Evolutionary conservation across 2,888 invertebrate species (phyloP).

Genomic region (Podabrus alpinus): DNA sequence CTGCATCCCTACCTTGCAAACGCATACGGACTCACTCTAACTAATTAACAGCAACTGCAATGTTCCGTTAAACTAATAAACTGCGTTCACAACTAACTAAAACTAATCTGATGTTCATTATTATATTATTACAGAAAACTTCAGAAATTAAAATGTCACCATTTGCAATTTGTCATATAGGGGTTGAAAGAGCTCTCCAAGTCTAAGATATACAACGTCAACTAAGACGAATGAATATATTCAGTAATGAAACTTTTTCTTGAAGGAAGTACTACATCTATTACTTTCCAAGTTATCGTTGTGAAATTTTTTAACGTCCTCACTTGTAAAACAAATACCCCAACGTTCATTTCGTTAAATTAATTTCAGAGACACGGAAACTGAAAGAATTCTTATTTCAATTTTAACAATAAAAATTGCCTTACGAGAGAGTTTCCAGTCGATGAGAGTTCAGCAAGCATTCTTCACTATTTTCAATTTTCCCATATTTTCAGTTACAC

Average conservation of each 20-base stretch:
- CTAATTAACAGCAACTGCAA: constrained; percentile 22
- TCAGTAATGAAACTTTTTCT: neutral
- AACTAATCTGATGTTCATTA: constrained; percentile 4
- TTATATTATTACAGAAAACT: neutral
- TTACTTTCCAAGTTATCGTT: neutral
- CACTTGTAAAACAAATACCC: neutral
- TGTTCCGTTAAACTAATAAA: constrained; percentile 17
- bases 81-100: constrained; percentile 3
- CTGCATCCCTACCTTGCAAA: constrained; percentile 13
- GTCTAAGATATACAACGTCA: neutral
- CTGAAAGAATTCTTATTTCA: neutral
- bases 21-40: constrained; percentile 25
- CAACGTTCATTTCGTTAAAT: neutral
- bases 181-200: neutral
- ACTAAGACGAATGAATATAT: neutral
- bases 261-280: neutral
- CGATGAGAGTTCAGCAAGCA: neutral
- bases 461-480: neutral
- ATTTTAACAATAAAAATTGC: neutral
- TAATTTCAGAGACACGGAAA: neutral
- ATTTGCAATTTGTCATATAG: neutral
- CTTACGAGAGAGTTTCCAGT: neutral
- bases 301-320: neutral
- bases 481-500: neutral
- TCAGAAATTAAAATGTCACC: constrained; percentile 1